Base-by-base conservation (phyloP, 2,113 vertebrate genomes). In the Nycticryphes semicollaris region DNA sequence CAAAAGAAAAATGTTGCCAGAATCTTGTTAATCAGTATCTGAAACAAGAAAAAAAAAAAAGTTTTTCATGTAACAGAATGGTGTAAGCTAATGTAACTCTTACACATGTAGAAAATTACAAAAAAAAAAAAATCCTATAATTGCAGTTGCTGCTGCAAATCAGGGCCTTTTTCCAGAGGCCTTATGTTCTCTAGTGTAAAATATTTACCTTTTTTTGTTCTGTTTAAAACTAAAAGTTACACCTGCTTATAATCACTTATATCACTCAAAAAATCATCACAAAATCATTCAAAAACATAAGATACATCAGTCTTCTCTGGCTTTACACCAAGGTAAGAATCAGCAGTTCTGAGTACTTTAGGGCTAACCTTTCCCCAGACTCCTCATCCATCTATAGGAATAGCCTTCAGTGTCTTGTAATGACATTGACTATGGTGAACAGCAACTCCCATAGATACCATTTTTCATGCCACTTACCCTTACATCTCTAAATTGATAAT, bases 41-140 rank as follows among this genome's bases (percentile, higher is more conserved):
- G 12, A 81, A 93, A 87, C 35, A 87, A 35, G 10, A 81, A 56
- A 0, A 1, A 6, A 84, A 56, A 0, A 1, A 6, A 1, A 25
- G 24, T 66, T 57, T 43, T 10, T 57, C 84, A 73, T 48, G 19
- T 17, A 85, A 77, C 10, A 69, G 62, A 66, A 43, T 47, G 51
- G 22, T 24, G 5, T 72, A 76, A 93, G 48, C 15, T 63, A 62
- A 41, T 20, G 77, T 50, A 3, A 18, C 51, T 78, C 35, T 81
- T 59, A 48, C 10, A 23, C 13, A n/a, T 0, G 0, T 14, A 84
- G 23, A 63, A 62, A 28, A 64, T 7, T 7, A 15, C n/a, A n/a
- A n/a, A n/a, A 76, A 30, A 25, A 70, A 59, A 76, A 33, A 27
- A 72, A 45, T 16, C 5, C 31, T n/a, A 18, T 21, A 48, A 20